Evolutionary conservation across 2,888 invertebrate species (phyloP), one percentile per base, ranked within the genome.

Genomic region (Horisme vitalbata): DNA sequence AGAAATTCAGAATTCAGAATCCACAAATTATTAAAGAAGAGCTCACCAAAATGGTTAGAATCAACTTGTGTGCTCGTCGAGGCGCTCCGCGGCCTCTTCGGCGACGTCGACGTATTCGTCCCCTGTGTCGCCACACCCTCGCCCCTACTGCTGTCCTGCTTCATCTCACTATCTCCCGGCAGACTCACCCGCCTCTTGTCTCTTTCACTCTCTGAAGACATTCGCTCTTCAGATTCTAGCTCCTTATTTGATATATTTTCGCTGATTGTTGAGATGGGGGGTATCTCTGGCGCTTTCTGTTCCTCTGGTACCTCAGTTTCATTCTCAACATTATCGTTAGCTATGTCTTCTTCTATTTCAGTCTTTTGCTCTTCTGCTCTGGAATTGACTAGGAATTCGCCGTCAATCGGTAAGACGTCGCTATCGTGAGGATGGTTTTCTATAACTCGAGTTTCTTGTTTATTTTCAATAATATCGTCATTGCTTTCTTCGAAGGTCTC

Each of bases 41-140:
- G n/a, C 91, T 91, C 87, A 96, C 96, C 95, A 70, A 96, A 96
- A 85, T 95, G 94, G 90, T 94, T 94, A 32, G 94, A 94, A 80
- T 96, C 96, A 63, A 95, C 95, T 91, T 96, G 96, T 5, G 95
- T 95, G 59, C 94, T 94, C 31, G 95, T 94, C 23, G 95, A 94
- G 57, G 95, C 93, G 84, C 94, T 95, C 70, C 94, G 92, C 43
- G 95, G 95, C 81, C 95, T 89, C 79, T 93, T 93, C 49, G 94
- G 94, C 20, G 94, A 93, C 23, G 83, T 69, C 37, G 82, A 74
- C 48, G 83, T 86, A 65, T 85, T 78, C 41, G 88, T 84, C 1
- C 83, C 83, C 50, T 85, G 83, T 2, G 85, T 68, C 8, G 81
- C 63, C 1, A 79, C 75, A 26, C 83, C 81, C 15, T 88, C 85